Conservation (phyloP, 2,888 invertebrate species). For the Parnassius glacialis region DNA sequence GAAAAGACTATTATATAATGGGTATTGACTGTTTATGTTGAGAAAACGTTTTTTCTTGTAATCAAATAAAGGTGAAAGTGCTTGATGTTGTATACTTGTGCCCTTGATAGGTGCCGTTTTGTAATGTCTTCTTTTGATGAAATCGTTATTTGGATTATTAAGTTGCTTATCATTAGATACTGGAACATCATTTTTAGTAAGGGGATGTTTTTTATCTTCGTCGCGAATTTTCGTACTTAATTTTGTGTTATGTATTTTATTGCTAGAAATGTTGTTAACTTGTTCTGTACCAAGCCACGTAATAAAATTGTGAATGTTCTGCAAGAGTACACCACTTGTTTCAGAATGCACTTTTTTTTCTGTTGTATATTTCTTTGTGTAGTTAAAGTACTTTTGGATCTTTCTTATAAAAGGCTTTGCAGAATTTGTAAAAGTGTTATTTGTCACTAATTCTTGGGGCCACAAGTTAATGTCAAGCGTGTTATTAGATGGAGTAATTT, state of each 20-base stretch:
- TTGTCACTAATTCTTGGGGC: constrained; percentile 33
- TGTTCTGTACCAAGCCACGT: constrained; percentile 15
- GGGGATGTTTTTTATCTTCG: constrained; percentile 2
- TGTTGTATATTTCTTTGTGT: constrained; percentile 15
- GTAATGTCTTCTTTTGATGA: background rate
- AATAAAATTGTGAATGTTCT: constrained; percentile 19
- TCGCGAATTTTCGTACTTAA: background rate
- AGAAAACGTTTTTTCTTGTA: constrained; percentile 27
- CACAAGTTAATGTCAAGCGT: constrained; percentile 55
- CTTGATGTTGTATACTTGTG: constrained; percentile 6
- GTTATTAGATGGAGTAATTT: constrained; percentile 32
- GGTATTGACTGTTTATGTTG: constrained; percentile 23
- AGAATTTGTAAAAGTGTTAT: constrained; percentile 13
- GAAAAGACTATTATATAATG: constrained; percentile 25
- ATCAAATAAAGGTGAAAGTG: constrained; percentile 8
- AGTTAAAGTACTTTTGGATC: constrained; percentile 15
- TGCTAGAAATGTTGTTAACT: constrained; percentile 13
- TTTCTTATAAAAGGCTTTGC: constrained; percentile 3
- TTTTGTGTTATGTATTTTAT: constrained; percentile 5
- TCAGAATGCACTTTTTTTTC: constrained; percentile 14
- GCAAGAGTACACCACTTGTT: constrained; percentile 23
- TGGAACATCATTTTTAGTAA: constrained; percentile 3
- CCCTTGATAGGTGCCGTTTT: background rate
- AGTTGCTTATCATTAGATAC: background rate
- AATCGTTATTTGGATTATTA: background rate